Evolutionary conservation across 1,140 invertebrate genomes (phyloP), one percentile per base, ranked within the genome.

Genomic region (Ptiloglossa arizonensis): DNA sequence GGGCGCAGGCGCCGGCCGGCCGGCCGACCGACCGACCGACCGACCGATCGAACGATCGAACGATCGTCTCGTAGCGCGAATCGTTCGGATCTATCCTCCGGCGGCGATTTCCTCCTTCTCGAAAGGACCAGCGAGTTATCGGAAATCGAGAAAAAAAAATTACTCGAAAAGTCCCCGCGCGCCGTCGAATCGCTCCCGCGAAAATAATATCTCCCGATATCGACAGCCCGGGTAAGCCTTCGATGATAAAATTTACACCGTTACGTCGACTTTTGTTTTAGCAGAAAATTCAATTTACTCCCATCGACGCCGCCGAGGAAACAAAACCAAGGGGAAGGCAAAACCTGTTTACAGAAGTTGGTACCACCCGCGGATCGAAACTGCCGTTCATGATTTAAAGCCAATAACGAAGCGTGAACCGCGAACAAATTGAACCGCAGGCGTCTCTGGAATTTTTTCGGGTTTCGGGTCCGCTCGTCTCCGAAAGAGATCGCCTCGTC

Each of bases 341-440:
- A 83, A 84, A 84, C 82, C 82, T 83, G 82, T 84, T 84, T 84
- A 82, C 80, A 84, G 82, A 82, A 84, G 82, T 84, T 79, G 64
- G 59, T 74, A 82, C 81, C 81, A 69, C 76, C 81, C 81, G 81
- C 81, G 54, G 82, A 70, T 83, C 82, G 66, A 67, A 59, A 83
- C 64, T 75, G 82, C 70, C 81, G 82, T 84, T 79, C 75, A 70
- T 84, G 76, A 84, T 84, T 84, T 84, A 83, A 80, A 80, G 81
- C 66, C 81, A 83, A 84, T 83, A 84, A 84, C 82, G 82, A 84
- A 84, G 82, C 82, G 82, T 80, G 82, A 84, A 84, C 70, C 77
- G 76, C 80, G 75, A 83, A 82, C 82, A 70, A 83, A 83, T 83
- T 81, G 80, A 79, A 73, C 75, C 63, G 80, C 75, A 69, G 82